Evolutionary conservation across 2,113 vertebrate genomes (phyloP).

Genomic region (Ursus arctos): DNA sequence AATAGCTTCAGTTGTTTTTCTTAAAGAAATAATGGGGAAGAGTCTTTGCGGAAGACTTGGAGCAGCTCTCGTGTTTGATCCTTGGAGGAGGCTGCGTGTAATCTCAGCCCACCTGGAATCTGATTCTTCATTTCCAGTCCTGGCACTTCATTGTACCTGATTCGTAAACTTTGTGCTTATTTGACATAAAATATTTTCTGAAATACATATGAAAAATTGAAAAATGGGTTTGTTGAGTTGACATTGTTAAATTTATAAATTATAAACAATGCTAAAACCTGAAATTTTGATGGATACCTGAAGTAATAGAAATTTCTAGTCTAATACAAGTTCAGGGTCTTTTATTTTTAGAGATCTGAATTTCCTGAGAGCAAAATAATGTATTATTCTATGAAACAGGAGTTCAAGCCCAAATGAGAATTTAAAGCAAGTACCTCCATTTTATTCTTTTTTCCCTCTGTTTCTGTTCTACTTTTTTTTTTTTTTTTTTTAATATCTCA

Average conservation of each 20-base stretch:
- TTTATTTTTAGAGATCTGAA: not conserved
- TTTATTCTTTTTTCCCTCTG: not conserved
- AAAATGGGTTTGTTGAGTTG: not conserved
- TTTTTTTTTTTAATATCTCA: not conserved
- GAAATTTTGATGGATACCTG: not conserved
- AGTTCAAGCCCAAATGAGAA: not conserved
- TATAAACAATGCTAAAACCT: not conserved
- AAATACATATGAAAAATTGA: not conserved
- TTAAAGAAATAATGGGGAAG: not conserved
- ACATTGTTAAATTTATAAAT: not conserved
- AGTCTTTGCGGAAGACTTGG: not conserved
- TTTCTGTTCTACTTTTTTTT: not conserved
- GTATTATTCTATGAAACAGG: conserved; percentile 1
- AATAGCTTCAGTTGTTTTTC: not conserved
- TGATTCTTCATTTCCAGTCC: not conserved
- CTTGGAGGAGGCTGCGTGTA: not conserved
- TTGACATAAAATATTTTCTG: not conserved
- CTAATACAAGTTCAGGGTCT: not conserved
- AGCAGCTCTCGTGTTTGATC: not conserved
- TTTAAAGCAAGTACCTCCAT: not conserved
- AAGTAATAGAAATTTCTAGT: not conserved
- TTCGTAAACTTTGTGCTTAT: not conserved
- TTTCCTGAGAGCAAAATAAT: not conserved
- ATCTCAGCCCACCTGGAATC: not conserved
- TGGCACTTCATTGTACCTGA: not conserved